These are phyloP conservation scores for Thripadectes ignobilis DNA, from an alignment of 2,797 vertebrate species.

Conservation along the genomic window DNA sequence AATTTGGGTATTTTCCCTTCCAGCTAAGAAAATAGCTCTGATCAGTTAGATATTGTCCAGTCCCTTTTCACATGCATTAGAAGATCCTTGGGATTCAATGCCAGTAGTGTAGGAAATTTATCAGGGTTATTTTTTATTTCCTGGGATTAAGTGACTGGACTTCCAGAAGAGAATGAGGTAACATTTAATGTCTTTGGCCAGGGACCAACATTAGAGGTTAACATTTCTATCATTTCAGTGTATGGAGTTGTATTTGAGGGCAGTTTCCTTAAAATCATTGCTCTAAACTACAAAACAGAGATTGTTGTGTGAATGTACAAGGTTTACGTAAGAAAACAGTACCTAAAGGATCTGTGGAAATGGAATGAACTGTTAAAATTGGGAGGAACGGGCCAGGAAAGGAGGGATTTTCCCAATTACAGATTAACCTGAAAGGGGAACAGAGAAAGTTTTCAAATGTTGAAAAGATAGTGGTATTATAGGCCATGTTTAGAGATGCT, in stretches of 20 bases:
- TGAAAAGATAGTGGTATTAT: background rate
- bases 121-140: conserved; percentile 30
- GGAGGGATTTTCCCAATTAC: background rate
- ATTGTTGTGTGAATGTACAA: background rate
- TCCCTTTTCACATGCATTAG: background rate
- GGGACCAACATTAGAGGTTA: background rate
- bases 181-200: conserved; percentile 3
- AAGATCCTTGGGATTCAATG: conserved; percentile 1
- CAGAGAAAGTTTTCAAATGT: background rate
- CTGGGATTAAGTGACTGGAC: conserved; percentile 5
- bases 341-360: background rate
- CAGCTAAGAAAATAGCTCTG: background rate
- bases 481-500: background rate
- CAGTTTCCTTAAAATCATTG: background rate
- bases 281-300: background rate
- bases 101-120: background rate
- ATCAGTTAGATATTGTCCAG: background rate
- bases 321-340: background rate
- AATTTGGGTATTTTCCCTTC: conserved; percentile 18
- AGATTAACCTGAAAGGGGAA: background rate
- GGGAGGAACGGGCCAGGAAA: background rate
- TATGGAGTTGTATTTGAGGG: background rate
- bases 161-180: background rate
- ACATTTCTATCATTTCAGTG: background rate
- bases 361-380: background rate